phyloP scores from a whole-genome alignment of 2,797 vertebrate species.

The Intellagama lesueurii region DNA sequence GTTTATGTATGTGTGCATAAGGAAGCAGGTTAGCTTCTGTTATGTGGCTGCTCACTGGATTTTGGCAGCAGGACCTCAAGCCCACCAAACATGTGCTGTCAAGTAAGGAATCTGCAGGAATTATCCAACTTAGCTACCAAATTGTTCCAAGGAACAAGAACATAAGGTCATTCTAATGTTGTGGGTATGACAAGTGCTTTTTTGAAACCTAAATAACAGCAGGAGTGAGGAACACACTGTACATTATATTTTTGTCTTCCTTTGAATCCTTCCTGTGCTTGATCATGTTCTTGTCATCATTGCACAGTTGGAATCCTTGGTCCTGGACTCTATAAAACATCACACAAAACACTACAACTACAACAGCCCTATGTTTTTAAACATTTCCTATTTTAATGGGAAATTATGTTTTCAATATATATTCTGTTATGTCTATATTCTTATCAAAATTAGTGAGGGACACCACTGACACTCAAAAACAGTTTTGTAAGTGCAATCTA shows the following conservation, averaged over 20 bases:
- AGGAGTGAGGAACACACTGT: constrained; percentile 18
- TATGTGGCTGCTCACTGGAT: constrained; percentile 2
- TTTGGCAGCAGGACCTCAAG: neutral
- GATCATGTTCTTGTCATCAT: neutral
- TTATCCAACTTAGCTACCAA: neutral
- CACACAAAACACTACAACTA: neutral
- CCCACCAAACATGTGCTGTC: neutral
- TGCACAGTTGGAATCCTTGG: neutral
- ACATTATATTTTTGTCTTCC: neutral
- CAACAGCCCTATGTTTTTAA: neutral
- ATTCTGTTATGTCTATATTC: neutral
- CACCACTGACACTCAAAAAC: neutral
- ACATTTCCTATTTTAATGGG: neutral
- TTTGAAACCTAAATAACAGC: neutral
- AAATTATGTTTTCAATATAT: neutral
- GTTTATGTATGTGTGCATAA: neutral
- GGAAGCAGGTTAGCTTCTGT: neutral
- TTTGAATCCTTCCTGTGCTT: neutral
- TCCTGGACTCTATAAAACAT: neutral
- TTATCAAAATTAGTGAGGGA: neutral
- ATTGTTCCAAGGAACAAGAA: constrained; percentile 3
- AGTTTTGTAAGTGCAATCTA: neutral
- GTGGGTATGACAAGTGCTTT: neutral
- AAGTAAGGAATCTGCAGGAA: constrained; percentile 7
- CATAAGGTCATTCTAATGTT: neutral